Conservation (phyloP, 2,113 vertebrate genomes). For the Hippolais icterina region DNA sequence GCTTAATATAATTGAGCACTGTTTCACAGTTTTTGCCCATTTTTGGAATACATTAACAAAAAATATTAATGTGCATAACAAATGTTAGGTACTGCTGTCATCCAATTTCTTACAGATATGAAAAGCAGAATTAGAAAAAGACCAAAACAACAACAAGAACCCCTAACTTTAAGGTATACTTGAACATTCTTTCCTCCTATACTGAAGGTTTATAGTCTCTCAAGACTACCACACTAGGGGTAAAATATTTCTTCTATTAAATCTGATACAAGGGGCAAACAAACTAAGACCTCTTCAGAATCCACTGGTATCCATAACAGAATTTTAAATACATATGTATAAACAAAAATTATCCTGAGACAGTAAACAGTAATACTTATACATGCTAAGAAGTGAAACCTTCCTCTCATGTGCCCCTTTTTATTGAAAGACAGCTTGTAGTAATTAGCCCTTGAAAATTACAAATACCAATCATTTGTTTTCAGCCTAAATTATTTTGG, state of each 20-base stretch:
- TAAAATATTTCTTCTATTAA: neutral
- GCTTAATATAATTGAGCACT: neutral
- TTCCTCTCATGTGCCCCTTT: neutral
- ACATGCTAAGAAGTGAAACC: neutral
- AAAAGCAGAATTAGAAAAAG: neutral
- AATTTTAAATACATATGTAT: neutral
- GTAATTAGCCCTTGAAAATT: neutral
- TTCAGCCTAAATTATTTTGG: neutral
- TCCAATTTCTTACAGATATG: neutral
- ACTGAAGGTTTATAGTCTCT: neutral
- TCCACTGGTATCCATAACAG: neutral
- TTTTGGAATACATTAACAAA: neutral
- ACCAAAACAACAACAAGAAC: accelerated
- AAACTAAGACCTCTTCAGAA: neutral
- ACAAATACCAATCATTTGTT: neutral
- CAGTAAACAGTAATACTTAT: neutral
- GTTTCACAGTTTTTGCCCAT: neutral
- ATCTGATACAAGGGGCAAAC: neutral
- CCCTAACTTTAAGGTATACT: neutral
- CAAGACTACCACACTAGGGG: neutral
- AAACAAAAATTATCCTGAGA: neutral
- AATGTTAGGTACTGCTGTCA: neutral
- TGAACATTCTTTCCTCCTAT: neutral
- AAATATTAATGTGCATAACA: neutral
- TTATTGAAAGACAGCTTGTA: neutral